Base-by-base conservation (phyloP, 2,888 invertebrate species). In the Zaprionus obscuricornis region DNA sequence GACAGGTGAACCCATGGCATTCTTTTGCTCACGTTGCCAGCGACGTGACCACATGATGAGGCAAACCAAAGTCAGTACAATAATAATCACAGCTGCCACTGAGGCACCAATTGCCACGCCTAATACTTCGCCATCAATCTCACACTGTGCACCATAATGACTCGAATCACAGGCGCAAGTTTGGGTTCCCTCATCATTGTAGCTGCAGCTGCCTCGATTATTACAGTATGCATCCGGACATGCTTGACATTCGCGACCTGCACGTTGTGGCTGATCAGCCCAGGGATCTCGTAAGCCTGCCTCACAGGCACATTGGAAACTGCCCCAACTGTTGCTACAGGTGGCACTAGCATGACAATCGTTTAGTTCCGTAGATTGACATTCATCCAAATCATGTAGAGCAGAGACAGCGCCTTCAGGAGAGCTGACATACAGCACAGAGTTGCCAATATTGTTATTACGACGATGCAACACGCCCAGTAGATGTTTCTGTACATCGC, bases 21-120 rank as follows among this genome's bases (percentile, higher is more conserved):
- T 93, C 88, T 97, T 97, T 87, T 97, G 96, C 78, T 97, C 96
- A 1, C 95, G 93, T 40, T 95, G 96, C 97, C 97, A 97, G 74
- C 95, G 93, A 37, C 97, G 96, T 74, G 97, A 97, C 97, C 97
- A 97, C 92, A 96, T 96, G 72, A 97, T 94, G 8, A 97, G 92
- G 66, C 96, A 96, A 0, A 96, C 94, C 6, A 97, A 90, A 0
- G 97, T 97, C 46, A 97, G 90, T 0, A 96, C 94, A 66, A 97
- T 97, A 69, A 97, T 97, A 29, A 97, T 93, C 1, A 97, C 93
- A 1, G 97, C 97, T 0, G 96, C 95, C 0, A 97, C 93, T 0
- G 96, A 96, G 0, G 97, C 97, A 10, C 97, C 97, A 47, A 97
- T 95, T 0, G 97, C 96, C 16, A 97, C 97, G 0, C 96, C 97